Base-by-base conservation (phyloP, 2,888 invertebrate species). In the Drosophila macrothrix region DNA sequence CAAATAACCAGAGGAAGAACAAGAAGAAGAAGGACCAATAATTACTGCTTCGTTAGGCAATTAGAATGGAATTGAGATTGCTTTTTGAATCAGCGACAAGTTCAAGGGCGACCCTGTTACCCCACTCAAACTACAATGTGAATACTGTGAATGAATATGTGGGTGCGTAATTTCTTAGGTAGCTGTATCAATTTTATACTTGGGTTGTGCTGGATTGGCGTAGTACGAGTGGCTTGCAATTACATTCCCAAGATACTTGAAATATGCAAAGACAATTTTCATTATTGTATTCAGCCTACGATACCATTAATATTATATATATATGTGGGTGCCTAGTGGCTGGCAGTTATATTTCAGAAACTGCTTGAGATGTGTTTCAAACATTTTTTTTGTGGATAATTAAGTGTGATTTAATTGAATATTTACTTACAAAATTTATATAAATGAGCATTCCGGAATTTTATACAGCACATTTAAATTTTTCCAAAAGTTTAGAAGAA, bases 21-120 rank as follows among this genome's bases (percentile, higher is more conserved):
- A 9, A 55, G 28, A 16, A 25, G 35, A 37, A n/a, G 31, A 31
- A 58, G 31, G 49, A 53, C 73, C 39, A 68, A 73, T 82, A 77
- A 75, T 73, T 64, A 66, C 62, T 67, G 91, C 68, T 87, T 87
- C 87, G 90, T 87, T 87, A 82, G 78, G 73, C 90, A 88, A 87
- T 87, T 88, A 65, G 67, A 73, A 83, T 78, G 72, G 61, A 66
- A 86, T 73, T 59, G 73, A 73, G 58, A 89, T 88, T 90, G 82
- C 73, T 84, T 90, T 86, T 70, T n/a, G 16, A 33, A 41, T 59
- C 19, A 35, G 37, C 25, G 39, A 31, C 19, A 55, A 50, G 50
- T 73, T 73, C 52, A 69, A 73, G 50, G 73, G 63, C 64, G 37
- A 33, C 29, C 37, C 50, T 25, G 10, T 29, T 2, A 2, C 70